phyloP scores from a whole-genome alignment of 2,888 invertebrate species.

The Oscheius sp. region DNA sequence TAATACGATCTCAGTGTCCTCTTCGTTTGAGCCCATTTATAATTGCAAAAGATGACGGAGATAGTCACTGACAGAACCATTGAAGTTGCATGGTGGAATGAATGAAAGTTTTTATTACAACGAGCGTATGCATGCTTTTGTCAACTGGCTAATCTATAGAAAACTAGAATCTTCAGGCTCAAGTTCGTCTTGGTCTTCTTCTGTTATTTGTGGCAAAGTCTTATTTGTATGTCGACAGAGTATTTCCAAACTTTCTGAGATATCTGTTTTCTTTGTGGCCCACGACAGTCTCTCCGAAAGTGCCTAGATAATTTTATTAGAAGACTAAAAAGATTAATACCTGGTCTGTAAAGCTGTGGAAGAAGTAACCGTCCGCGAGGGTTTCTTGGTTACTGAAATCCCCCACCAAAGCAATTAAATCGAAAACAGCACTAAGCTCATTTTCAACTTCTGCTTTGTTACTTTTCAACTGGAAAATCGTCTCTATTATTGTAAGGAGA shows the following conservation, averaged over 20 bases:
- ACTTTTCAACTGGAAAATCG: neutral
- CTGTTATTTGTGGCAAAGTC: slow-evolving; percentile 40
- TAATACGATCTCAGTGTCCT: too few relatives aligned
- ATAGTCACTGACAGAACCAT: too few relatives aligned
- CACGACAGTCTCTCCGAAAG: slow-evolving; percentile 42
- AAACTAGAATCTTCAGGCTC: neutral
- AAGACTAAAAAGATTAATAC: slow-evolving; percentile 17
- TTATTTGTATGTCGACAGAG: slow-evolving; percentile 39
- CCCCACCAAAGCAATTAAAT: slow-evolving; percentile 36
- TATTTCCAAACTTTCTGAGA: slow-evolving; percentile 37
- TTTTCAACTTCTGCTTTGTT: slow-evolving; percentile 2
- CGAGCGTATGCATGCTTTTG: neutral
- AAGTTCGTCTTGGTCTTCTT: slow-evolving; percentile 39
- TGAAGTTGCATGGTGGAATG: too few relatives aligned
- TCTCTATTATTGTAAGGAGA: neutral
- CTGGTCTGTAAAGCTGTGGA: slow-evolving; percentile 43
- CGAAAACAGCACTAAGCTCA: slow-evolving; percentile 38
- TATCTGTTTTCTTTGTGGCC: slow-evolving; percentile 35
- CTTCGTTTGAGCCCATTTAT: too few relatives aligned
- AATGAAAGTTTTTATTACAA: too few relatives aligned
- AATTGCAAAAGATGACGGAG: too few relatives aligned
- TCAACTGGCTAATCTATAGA: neutral
- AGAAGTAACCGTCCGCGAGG: slow-evolving; percentile 28
- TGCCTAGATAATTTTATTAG: slow-evolving; percentile 26
- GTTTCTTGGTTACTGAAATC: slow-evolving; percentile 33